Evolutionary conservation across 2,113 vertebrate genomes (phyloP), one percentile per base, ranked within the genome.

Genomic region (Setophaga kirtlandii): DNA sequence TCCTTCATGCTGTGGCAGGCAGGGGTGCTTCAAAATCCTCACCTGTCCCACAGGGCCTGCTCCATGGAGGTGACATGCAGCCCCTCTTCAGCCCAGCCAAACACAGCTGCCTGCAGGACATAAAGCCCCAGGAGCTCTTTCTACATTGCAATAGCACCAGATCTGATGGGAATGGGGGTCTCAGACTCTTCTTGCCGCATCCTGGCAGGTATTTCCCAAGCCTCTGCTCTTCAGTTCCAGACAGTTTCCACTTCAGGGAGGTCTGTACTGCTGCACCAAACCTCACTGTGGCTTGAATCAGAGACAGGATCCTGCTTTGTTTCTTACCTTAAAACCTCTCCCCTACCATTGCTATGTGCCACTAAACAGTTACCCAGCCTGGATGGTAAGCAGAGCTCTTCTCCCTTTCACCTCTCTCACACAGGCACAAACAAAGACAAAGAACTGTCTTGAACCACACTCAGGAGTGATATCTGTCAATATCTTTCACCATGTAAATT

Each of bases 1-100:
- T n/a, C n/a, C 0, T 4, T n/a, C 0, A 0, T 41, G 50, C 63
- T 52, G 18, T 27, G 37, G 25, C 41, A 56, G 31, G 15, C 35
- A 77, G 11, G 10, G 30, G n/a, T 44, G 16, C 23, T 50, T 69
- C 35, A 49, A 5, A 20, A 56, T n/a, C 4, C 3, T 31, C 6
- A 5, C 5, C 18, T 33, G 27, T 33, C 46, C 55, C 46, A 46
- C 3, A 10, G 44, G 22, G 21, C 65, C 30, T 31, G n/a, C n/a
- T 49, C 62, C 22, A 4, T 1, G 8, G 33, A 2, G 4, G 17
- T 35, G 55, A 55, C 30, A 49, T 0, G 1, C 15, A 67, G 27
- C 5, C 15, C 35, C 47, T 56, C 52, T 30, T 30, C 52, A 50
- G n/a, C 33, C 23, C 55, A 52, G 35, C 55, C 20, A 35, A 50